Conservation (phyloP, 2,113 vertebrate genomes). For the Cheirogaleus medius region DNA sequence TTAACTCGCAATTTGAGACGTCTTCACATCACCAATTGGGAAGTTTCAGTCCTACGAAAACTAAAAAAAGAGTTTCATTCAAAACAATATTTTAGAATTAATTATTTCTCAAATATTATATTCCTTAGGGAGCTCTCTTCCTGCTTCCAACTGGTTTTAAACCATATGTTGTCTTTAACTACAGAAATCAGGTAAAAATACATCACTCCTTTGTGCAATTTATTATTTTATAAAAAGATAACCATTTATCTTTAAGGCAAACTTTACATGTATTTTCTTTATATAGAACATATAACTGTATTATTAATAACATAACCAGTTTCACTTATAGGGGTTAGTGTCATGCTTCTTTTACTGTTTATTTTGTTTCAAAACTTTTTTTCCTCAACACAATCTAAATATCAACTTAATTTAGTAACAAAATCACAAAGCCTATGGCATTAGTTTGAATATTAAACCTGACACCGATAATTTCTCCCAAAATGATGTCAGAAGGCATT, state of each 20-base stretch:
- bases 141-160: conserved; percentile 43
- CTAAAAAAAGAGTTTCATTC: not conserved
- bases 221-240: conserved; percentile 14
- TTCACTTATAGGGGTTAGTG: not conserved
- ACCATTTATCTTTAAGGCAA: conserved; percentile 32
- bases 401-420: conserved; percentile 55
- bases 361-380: not conserved
- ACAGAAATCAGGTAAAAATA: conserved; percentile 21
- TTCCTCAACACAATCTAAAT: not conserved
- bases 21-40: not conserved
- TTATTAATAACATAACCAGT: not conserved
- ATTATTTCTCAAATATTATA: not conserved
- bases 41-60: conserved; percentile 34
- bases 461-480: conserved; percentile 77
- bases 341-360: not conserved
- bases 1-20: not conserved
- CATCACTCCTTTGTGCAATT: not conserved
- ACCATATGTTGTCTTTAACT: not conserved
- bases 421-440: conserved; percentile 67
- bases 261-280: not conserved
- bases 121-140: not conserved
- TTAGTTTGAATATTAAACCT: conserved; percentile 78
- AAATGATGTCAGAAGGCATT: conserved; percentile 77
- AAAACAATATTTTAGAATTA: conserved; percentile 33
- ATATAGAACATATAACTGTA: not conserved